Evolutionary conservation across 1,140 invertebrate genomes (phyloP), one percentile per base, ranked within the genome.

Genomic region (Ruditapes philippinarum): DNA sequence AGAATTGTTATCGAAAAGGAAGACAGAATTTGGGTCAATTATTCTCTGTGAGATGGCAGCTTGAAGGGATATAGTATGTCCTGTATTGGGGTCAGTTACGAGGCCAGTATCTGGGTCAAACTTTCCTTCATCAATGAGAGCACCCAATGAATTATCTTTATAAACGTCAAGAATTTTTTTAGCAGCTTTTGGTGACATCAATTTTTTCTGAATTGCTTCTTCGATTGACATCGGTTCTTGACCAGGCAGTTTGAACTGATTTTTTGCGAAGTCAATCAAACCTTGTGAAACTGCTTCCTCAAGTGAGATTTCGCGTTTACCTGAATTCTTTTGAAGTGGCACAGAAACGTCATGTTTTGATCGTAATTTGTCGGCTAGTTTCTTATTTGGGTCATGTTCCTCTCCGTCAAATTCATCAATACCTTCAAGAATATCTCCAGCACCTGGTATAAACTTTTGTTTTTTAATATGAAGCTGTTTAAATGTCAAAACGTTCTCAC

Each of bases 171-270:
- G 81, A 33, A 95, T 92, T 54, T 94, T 78, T 78, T 92, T 91
- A 22, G 98, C 98, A 12, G 98, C 98, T 95, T 98, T 97, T 0
- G 98, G 97, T 96, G 99, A 98, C 68, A 99, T 97, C 45, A 98
- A 97, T 81, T 98, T 98, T 28, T 97, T 96, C 86, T 97, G 97
- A 70, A 98, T 96, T 1, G 98, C 98, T 94, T 99, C 98, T 96
- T 98, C 98, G 19, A 99, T 96, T 22, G 97, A 97, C 5, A 99
- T 90, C 38, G 90, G 90, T 70, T 96, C 95, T 19, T 95, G 95
- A 82, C 95, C 89, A 25, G 93, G 93, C 60, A 95, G 93, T 70
- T 94, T 90, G 84, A 95, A 96, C 84, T 93, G 93, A 60, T 92
- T 94, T 40, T 93, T 95, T 25, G 94, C 93, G 31, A 96, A 92